These are phyloP conservation scores for Crioceris asparagi DNA, from an alignment of 2,888 invertebrate species.

Conservation along the genomic window DNA sequence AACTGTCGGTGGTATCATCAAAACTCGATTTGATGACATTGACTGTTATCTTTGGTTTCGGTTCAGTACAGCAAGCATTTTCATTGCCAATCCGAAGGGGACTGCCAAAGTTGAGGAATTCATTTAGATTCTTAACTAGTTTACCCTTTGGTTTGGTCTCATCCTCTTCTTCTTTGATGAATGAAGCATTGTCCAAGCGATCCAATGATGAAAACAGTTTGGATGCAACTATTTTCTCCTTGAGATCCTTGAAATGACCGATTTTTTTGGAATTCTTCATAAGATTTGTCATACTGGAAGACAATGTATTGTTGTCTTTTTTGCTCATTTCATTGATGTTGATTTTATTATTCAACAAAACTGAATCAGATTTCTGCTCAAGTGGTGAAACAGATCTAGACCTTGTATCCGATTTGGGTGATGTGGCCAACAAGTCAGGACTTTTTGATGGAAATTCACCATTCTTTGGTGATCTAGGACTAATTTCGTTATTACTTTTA, in stretches of 20 bases:
- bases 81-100: conserved; percentile 28
- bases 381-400: conserved; percentile 37
- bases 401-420: conserved; percentile 22
- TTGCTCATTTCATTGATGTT: conserved; percentile 24
- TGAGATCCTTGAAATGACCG: conserved; percentile 46
- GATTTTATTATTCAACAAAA: conserved; percentile 31
- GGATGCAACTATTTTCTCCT: conserved; percentile 43
- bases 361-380: conserved; percentile 36
- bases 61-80: not conserved
- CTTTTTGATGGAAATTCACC: conserved; percentile 11
- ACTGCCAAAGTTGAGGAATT: conserved; percentile 69
- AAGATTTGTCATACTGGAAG: conserved; percentile 37
- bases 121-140: conserved; percentile 69
- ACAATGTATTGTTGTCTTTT: conserved; percentile 29
- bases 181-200: conserved; percentile 40
- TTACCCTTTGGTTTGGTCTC: conserved; percentile 37
- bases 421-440: conserved; percentile 9
- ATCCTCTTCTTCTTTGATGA: conserved; percentile 34
- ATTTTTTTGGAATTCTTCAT: conserved; percentile 34
- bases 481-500: conserved; percentile 17
- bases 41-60: no score
- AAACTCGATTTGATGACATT: conserved; percentile 40
- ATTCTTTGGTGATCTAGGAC: conserved; percentile 19
- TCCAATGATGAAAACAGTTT: conserved; percentile 49
- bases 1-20: conserved; percentile 37